Conservation (phyloP, 2,888 invertebrate genomes). For the Caenorhabditis sp. region DNA sequence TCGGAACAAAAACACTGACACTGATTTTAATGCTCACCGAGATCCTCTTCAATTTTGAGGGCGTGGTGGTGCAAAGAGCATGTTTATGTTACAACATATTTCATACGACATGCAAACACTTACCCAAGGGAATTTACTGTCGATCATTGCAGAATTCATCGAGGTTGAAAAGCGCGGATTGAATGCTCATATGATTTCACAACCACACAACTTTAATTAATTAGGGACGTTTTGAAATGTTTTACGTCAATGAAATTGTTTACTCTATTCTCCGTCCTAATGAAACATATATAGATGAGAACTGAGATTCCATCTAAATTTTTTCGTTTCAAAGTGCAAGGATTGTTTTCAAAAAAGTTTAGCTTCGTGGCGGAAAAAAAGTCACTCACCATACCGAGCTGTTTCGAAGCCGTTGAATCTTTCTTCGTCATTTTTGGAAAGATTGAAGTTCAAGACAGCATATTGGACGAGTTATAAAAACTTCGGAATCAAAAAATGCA, state of each 20-base stretch:
- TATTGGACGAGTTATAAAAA: too few species aligned
- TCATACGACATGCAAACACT: background rate
- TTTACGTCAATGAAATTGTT: background rate
- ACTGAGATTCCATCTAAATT: background rate
- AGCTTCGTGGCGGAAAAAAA: too few species aligned
- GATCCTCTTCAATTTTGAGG: background rate
- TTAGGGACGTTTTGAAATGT: background rate
- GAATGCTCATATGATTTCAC: background rate
- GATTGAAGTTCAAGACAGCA: too few species aligned
- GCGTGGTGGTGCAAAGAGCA: background rate
- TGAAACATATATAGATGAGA: background rate
- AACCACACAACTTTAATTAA: background rate
- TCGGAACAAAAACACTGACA: too few species aligned
- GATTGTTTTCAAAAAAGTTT: conserved; percentile 32
- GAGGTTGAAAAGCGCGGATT: background rate
- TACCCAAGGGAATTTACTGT: background rate
- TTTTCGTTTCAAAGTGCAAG: background rate
- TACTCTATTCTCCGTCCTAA: background rate
- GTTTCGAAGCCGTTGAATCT: too few species aligned
- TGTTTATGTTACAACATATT: background rate
- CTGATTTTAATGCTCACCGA: background rate
- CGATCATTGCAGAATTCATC: background rate
- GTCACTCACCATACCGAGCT: too few species aligned
- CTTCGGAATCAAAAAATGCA: too few species aligned
- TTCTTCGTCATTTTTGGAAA: too few species aligned